Conservation (phyloP, 2,888 invertebrate genomes). For the Drosophila buzzatii region DNA sequence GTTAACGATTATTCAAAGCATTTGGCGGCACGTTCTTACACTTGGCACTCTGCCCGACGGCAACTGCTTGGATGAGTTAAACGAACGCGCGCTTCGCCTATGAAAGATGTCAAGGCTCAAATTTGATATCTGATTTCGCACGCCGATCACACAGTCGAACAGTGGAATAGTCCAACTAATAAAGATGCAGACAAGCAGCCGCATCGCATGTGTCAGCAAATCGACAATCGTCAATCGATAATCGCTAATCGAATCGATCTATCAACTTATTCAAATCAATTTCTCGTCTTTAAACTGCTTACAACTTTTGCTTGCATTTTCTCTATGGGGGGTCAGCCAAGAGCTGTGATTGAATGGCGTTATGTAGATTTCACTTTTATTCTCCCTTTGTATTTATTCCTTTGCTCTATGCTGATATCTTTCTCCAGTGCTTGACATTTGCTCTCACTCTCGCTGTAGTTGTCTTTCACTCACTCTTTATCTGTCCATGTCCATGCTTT, state of each 20-base stretch:
- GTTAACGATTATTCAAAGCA: neutral
- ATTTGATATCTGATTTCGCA: constrained; percentile 58
- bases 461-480: no score
- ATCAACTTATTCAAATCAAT: neutral
- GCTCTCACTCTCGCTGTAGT: no score
- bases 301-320: neutral
- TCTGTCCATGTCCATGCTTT: no score
- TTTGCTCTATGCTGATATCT: no score
- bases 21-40: constrained; percentile 36
- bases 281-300: neutral
- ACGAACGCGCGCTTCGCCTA: constrained; percentile 74
- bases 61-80: constrained; percentile 73
- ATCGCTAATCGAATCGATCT: neutral
- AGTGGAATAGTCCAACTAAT: constrained; percentile 3
- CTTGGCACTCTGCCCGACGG: constrained; percentile 8
- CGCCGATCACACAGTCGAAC: constrained; percentile 62
- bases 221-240: constrained; percentile 2
- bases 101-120: constrained; percentile 81
- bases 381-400: no score
- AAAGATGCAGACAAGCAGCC: constrained; percentile 15
- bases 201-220: neutral
- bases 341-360: no score
- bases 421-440: no score
- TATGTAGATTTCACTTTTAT: no score
- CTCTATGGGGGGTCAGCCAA: no score